Conservation (phyloP, 2,888 invertebrate species). For the Drosophila helvetica region DNA sequence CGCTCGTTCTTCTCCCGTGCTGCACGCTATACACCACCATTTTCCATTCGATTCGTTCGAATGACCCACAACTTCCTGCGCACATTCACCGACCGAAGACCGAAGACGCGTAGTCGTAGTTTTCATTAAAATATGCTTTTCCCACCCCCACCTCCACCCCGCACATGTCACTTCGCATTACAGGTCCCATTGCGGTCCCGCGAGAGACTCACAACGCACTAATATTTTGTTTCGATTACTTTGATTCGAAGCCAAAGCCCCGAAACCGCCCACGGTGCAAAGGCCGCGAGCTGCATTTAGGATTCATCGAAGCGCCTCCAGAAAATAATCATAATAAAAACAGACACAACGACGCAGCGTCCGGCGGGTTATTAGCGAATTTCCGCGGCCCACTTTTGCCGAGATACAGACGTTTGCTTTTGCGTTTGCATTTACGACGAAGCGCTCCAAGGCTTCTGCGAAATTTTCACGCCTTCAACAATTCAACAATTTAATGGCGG, state of each 20-base stretch:
- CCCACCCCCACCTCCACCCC: not conserved
- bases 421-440: slow-evolving; percentile 24
- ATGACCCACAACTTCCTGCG: not conserved
- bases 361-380: slow-evolving; percentile 59
- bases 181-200: slow-evolving; percentile 1
- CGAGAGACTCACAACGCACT: slow-evolving; percentile 7
- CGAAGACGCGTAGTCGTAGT: slow-evolving; percentile 6
- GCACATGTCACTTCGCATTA: slow-evolving; percentile 50
- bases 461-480: slow-evolving; percentile 62
- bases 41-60: slow-evolving; percentile 1
- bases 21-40: slow-evolving; percentile 10
- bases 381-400: slow-evolving; percentile 45
- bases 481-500: slow-evolving; percentile 56
- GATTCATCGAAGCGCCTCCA: slow-evolving; percentile 29
- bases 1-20: slow-evolving; percentile 14
- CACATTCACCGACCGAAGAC: not conserved
- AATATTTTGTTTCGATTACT: slow-evolving; percentile 35
- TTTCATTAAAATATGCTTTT: slow-evolving; percentile 22
- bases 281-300: slow-evolving; percentile 14
- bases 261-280: no score
- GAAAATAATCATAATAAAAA: slow-evolving; percentile 39
- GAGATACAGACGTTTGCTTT: no score
- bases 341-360: slow-evolving; percentile 47
- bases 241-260: not conserved
- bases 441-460: slow-evolving; percentile 14